Percentiles rank a stretch among this genome's conserved stretches.
These are phyloP conservation scores for Chaunax sp. DNA, from an alignment of 2,797 vertebrate genomes.

Conservation along the genomic window DNA sequence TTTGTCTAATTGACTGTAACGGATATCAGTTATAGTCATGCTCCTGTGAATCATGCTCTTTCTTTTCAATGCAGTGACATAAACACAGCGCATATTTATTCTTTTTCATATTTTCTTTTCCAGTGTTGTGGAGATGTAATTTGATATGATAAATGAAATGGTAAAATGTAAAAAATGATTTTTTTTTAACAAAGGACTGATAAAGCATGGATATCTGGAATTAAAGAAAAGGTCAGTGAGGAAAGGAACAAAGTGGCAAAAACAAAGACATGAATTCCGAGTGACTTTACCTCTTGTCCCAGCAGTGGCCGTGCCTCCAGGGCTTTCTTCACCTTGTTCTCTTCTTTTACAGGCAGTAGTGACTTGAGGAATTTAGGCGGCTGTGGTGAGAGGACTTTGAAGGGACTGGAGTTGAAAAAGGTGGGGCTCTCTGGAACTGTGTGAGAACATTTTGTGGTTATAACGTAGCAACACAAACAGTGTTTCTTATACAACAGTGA, in stretches of 20 bases:
- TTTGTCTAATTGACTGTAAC: constrained; percentile 20
- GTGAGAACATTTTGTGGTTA: constrained; percentile 2
- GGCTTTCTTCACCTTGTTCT: constrained; percentile 88
- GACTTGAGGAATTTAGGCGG: constrained; percentile 97
- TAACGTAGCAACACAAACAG: neutral
- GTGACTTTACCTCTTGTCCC: constrained; percentile 89
- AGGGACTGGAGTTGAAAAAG: constrained; percentile 90
- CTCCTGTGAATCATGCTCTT: constrained; percentile 49
- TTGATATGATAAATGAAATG: constrained; percentile 14
- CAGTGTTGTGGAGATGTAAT: constrained; percentile 26
- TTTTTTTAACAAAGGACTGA: constrained; percentile 10
- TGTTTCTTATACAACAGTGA: neutral
- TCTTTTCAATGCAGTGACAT: constrained; percentile 21
- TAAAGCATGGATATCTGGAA: constrained; percentile 7
- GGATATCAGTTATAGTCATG: constrained; percentile 49
- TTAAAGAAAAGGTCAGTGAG: neutral
- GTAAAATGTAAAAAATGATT: constrained; percentile 28
- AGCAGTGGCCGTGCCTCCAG: constrained; percentile 93
- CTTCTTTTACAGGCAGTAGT: constrained; percentile 95
- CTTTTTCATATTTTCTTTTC: neutral
- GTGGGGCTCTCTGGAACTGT: constrained; percentile 87
- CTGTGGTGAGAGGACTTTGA: constrained; percentile 95
- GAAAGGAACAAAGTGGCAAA: neutral
- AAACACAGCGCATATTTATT: neutral
- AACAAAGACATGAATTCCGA: constrained; percentile 10